phyloP scores from a whole-genome alignment of 92 coral and sea anemone genomes.

The Porites divaricata region DNA sequence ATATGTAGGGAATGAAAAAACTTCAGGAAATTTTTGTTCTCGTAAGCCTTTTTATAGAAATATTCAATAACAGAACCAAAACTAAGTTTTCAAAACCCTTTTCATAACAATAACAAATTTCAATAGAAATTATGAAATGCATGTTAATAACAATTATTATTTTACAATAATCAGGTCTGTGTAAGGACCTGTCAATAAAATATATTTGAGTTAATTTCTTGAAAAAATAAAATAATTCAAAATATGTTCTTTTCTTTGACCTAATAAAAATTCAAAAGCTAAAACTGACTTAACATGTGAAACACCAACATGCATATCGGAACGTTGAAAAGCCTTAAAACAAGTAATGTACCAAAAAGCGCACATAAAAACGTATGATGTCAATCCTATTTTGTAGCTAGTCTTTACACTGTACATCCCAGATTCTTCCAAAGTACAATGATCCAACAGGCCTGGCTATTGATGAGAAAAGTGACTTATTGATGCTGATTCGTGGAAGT shows the following conservation, averaged over 20 bases:
- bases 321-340: too few species aligned
- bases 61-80: too few species aligned
- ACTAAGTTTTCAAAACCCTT: background rate
- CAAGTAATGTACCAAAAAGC: too few species aligned
- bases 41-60: background rate
- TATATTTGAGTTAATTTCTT: background rate
- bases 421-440: constrained; percentile 70
- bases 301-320: too few species aligned
- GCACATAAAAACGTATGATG: too few species aligned
- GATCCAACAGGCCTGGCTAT: constrained; percentile 88
- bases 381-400: background rate
- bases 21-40: background rate
- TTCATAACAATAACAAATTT: background rate
- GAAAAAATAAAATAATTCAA: background rate
- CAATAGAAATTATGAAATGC: background rate
- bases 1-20: too few species aligned
- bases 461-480: constrained; percentile 76
- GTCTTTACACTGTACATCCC: constrained; percentile 75
- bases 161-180: background rate
- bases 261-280: too few species aligned
- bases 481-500: constrained; percentile 69
- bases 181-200: background rate
- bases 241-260: background rate
- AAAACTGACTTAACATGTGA: too few species aligned
- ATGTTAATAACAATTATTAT: background rate